phyloP scores from a whole-genome alignment of 2,113 vertebrate genomes.

The Acrocephalus kingi region DNA sequence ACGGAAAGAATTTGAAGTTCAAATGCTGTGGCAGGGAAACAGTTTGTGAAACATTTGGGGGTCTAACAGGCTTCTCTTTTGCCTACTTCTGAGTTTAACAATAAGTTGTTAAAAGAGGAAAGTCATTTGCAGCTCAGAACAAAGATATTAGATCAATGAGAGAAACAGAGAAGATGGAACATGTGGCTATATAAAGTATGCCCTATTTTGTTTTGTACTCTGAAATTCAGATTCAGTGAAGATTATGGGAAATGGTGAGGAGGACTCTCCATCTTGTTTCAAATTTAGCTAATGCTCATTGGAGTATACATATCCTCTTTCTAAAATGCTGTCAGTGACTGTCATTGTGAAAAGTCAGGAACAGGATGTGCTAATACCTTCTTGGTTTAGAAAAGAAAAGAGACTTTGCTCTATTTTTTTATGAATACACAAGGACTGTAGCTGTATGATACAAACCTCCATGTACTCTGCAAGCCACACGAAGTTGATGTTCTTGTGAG shows the following conservation, averaged over 20 bases:
- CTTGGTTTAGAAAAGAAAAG: background rate
- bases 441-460: background rate
- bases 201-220: background rate
- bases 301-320: background rate
- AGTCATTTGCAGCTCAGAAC: background rate
- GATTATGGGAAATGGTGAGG: background rate
- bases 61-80: background rate
- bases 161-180: background rate
- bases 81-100: background rate
- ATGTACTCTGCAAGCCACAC: background rate
- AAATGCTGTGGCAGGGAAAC: background rate
- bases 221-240: slow-evolving; percentile 4
- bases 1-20: background rate
- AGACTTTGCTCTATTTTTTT: background rate
- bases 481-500: background rate
- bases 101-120: background rate
- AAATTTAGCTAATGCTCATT: slow-evolving; percentile 1
- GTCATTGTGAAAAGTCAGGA: background rate
- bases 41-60: background rate
- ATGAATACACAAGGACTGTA: background rate
- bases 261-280: slow-evolving; percentile 1
- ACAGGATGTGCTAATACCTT: background rate
- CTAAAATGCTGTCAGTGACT: background rate
- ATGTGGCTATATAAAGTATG: slow-evolving; percentile 20
- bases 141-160: slow-evolving; percentile 12